phyloP scores from a whole-genome alignment of 2,888 invertebrate genomes.

The Rutpela maculata region DNA sequence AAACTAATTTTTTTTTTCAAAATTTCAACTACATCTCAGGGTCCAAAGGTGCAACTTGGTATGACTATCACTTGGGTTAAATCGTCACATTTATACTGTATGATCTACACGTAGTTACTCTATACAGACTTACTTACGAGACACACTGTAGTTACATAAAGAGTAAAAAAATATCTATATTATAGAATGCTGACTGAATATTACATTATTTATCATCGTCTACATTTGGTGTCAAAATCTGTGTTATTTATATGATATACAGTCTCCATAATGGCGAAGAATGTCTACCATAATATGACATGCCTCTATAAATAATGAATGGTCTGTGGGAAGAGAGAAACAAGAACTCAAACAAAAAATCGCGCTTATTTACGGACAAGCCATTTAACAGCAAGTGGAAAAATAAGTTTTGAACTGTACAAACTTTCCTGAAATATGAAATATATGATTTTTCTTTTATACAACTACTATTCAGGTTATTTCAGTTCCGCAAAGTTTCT shows the following conservation, averaged over 20 bases:
- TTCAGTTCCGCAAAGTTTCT: constrained; percentile 1
- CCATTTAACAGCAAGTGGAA: constrained; percentile 4
- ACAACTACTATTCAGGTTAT: constrained; percentile 2
- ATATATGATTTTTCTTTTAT: background rate
- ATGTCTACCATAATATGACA: constrained; percentile 4
- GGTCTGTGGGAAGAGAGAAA: background rate
- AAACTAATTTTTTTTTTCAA: too few relatives aligned
- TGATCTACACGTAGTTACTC: too few relatives aligned
- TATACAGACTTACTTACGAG: too few relatives aligned
- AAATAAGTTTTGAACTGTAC: constrained; percentile 3
- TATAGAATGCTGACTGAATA: background rate
- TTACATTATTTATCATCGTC: constrained; percentile 1
- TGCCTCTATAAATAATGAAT: constrained; percentile 7
- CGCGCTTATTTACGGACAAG: constrained; percentile 3
- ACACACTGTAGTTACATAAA: too few relatives aligned
- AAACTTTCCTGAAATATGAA: constrained; percentile 7
- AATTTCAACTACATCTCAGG: too few relatives aligned
- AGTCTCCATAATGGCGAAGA: background rate
- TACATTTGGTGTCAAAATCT: background rate
- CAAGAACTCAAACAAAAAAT: constrained; percentile 3
- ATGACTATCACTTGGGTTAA: too few relatives aligned
- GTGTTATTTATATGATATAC: constrained; percentile 2
- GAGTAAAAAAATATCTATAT: too few relatives aligned
- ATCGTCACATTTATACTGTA: too few relatives aligned
- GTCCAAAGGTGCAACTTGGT: too few relatives aligned